Percentiles rank a stretch among this genome's conserved stretches.
phyloP scores from a whole-genome alignment of 2,113 vertebrate species.

The Steatornis caripensis region DNA sequence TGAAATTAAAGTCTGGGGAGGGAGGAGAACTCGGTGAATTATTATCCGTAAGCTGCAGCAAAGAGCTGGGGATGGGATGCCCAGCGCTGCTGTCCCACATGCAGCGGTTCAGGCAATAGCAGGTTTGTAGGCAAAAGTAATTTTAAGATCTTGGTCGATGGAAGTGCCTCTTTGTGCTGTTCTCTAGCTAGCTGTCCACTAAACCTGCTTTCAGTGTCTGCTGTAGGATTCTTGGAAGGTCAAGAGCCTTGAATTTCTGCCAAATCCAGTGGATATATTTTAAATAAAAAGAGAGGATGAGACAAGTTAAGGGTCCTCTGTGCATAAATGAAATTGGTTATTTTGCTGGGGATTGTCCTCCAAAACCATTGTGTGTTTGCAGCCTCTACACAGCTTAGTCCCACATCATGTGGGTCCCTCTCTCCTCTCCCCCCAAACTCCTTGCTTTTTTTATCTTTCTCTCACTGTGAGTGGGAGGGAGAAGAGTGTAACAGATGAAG shows the following conservation, averaged over 20 bases:
- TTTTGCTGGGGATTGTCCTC: background rate
- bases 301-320: background rate
- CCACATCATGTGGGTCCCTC: background rate
- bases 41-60: accelerated
- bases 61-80: background rate
- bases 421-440: background rate
- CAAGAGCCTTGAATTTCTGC: background rate
- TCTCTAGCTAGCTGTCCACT: background rate
- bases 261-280: background rate
- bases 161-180: background rate
- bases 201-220: background rate
- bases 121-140: background rate
- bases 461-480: background rate
- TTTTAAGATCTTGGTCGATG: background rate
- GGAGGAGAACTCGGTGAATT: background rate
- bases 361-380: background rate
- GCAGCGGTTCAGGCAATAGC: background rate
- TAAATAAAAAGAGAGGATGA: background rate
- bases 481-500: background rate
- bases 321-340: background rate
- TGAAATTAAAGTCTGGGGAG: background rate
- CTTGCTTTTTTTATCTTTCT: background rate
- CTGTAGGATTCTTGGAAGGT: background rate
- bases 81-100: accelerated
- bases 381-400: background rate